A percentile compares a stretch with the other conserved stretches of the same genome.
These are phyloP conservation scores for Spinus pinus DNA, from an alignment of 2,797 vertebrate genomes.

Conservation along the genomic window DNA sequence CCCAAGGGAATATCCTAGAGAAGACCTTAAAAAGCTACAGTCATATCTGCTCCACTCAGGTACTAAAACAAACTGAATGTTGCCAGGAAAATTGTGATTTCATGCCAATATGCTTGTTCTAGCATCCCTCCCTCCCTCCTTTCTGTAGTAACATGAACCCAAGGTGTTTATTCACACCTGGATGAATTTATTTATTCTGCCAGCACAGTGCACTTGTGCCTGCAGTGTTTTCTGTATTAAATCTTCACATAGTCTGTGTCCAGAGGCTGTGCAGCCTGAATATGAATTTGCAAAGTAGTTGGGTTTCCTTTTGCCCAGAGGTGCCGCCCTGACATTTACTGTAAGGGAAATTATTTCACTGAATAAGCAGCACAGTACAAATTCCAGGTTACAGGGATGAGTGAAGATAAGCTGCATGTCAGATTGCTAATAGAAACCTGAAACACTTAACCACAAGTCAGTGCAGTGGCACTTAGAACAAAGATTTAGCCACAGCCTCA, in stretches of 20 bases:
- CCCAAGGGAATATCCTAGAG: background rate
- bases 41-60: background rate
- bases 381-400: constrained; percentile 1
- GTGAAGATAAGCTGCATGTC: background rate
- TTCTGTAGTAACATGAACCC: background rate
- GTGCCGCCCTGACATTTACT: background rate
- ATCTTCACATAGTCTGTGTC: background rate
- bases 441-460: background rate
- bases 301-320: background rate
- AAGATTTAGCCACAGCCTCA: background rate
- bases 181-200: background rate
- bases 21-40: background rate
- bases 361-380: constrained; percentile 39
- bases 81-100: background rate
- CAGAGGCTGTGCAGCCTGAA: background rate
- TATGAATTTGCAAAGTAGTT: background rate
- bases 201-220: background rate
- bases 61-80: background rate
- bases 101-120: background rate
- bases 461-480: background rate
- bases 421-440: background rate
- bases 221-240: background rate
- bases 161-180: background rate
- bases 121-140: background rate
- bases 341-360: constrained; percentile 1